Evolutionary conservation across 2,888 invertebrate species (phyloP), one percentile per base, ranked within the genome.

Genomic region (Sphaeridia pumilis): DNA sequence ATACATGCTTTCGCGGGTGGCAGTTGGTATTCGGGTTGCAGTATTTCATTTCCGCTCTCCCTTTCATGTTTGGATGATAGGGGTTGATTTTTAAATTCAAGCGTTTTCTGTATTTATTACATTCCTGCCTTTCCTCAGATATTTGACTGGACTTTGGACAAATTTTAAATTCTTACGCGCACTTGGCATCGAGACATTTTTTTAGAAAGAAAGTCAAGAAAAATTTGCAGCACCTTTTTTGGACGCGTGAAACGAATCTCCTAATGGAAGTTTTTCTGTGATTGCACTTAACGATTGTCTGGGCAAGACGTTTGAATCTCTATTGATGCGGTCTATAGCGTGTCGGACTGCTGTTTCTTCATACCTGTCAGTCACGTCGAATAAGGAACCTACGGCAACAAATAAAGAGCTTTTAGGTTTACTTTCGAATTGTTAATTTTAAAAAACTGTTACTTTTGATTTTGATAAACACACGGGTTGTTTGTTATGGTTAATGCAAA

Each of bases 231-330:
- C 72, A 92, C 92, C 90, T 79, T 88, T 79, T 74, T 90, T 90
- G 20, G 90, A 88, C 47, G 93, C 90, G 70, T 88, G 88, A 70
- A 93, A 93, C 71, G 90, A 92, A 72, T 94, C 93, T 68, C 88
- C 87, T 1, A 87, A 84, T 49, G 87, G 85, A 69, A 92, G 85
- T 66, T 83, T 82, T 72, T 92, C 89, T 57, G 90, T 85, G 75
- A 89, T 87, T 27, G 87, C 87, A 59, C 84, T 80, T 49, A 94
- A 75, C 67, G 87, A 83, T 14, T 88, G 87, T 67, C 88, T 75
- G 26, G 87, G 84, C 67, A 89, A 73, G 66, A 90, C 82, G 52
- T 82, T 78, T 59, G 84, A 76, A 71, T 88, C 87, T 41, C 81
- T 78, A 73, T 90, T 92, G 67, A 90, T 87, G 69, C 85, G 80